Conservation (phyloP, 2,888 invertebrate species). For the Branchellion lobata region DNA sequence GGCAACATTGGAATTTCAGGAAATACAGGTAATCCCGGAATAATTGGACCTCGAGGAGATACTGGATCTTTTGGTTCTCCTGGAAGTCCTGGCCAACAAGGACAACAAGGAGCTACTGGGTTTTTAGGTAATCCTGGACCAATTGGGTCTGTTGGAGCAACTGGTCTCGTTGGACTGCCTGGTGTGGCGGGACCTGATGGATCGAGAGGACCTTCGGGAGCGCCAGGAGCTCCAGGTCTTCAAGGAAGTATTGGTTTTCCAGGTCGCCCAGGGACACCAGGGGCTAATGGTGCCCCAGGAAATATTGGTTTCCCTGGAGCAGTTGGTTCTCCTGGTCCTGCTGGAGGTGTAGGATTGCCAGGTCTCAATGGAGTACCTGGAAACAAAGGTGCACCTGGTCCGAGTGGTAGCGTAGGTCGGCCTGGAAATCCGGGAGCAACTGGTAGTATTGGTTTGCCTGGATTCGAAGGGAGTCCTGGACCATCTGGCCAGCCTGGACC, state of each 20-base stretch:
- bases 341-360: conserved; percentile 40
- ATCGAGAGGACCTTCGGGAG: conserved; percentile 25
- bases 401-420: conserved; percentile 32
- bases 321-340: conserved; percentile 21
- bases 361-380: conserved; percentile 49
- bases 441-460: conserved; percentile 29
- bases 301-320: conserved; percentile 32
- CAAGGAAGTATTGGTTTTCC: conserved; percentile 43
- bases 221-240: conserved; percentile 29
- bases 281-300: conserved; percentile 32
- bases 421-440: conserved; percentile 34
- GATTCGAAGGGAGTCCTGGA: conserved; percentile 31
- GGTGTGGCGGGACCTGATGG: conserved; percentile 49
- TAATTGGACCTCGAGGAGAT: not conserved
- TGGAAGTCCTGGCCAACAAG: conserved; percentile 63
- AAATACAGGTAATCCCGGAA: not conserved
- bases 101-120: conserved; percentile 68
- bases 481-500: conserved; percentile 35
- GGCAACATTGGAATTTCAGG: not conserved
- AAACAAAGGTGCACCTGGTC: conserved; percentile 38
- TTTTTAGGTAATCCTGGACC: conserved; percentile 68
- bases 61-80: not conserved
- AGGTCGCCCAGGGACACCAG: conserved; percentile 42
- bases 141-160: conserved; percentile 62
- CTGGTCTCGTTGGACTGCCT: conserved; percentile 47